Evolutionary conservation across 2,113 vertebrate species (phyloP).

Genomic region (Eolophus roseicapilla): DNA sequence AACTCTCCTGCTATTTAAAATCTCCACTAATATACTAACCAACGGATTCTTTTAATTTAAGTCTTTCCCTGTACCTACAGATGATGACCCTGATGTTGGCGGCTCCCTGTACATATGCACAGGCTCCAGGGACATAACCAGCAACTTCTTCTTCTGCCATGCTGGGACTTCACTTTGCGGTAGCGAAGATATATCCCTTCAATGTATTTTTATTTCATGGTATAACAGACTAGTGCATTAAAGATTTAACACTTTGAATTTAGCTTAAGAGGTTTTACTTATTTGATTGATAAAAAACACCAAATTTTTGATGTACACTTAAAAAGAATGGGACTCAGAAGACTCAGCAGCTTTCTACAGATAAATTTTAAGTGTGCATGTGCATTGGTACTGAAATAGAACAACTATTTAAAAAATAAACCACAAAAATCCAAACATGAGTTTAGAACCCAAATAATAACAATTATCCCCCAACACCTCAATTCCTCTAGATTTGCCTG

Average conservation of each 20-base stretch:
- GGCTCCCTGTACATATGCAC: background rate
- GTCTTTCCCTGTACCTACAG: background rate
- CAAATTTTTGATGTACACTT: background rate
- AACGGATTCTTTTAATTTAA: background rate
- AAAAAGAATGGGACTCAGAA: background rate
- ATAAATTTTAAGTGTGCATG: rapidly evolving
- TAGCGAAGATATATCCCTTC: background rate
- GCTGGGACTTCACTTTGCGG: background rate
- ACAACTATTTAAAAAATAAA: background rate
- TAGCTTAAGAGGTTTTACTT: background rate
- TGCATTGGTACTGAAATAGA: background rate
- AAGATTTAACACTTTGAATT: background rate
- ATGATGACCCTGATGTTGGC: background rate
- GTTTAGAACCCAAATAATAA: background rate
- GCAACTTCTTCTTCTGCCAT: background rate
- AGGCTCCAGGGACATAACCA: background rate
- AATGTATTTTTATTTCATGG: background rate
- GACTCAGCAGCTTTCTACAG: background rate
- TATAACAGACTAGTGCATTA: background rate
- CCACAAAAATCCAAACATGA: background rate
- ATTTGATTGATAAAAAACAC: background rate
- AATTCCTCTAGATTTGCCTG: background rate
- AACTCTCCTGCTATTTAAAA: background rate
- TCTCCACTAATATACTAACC: background rate
- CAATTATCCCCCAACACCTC: background rate